Percentiles rank a stretch among this genome's conserved stretches.
Conservation (phyloP, 1,140 invertebrate species). For the Drosophila quadrilineata region DNA sequence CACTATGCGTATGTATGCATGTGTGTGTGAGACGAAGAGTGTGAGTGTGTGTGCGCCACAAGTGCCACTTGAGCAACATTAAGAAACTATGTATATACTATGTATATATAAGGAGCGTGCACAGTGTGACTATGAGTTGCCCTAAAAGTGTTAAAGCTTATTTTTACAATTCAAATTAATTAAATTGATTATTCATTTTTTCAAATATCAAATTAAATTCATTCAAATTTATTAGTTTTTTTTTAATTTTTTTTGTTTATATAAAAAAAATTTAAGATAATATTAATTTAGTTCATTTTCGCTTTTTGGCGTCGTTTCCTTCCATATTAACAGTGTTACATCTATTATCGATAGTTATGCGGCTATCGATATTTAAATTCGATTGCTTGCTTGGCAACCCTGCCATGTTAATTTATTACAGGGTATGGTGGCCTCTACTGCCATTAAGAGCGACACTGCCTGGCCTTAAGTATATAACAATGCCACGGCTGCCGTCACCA, state of each 20-base stretch:
- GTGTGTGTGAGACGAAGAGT: constrained; percentile 9
- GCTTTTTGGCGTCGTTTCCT: too few relatives aligned
- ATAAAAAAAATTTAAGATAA: too few relatives aligned
- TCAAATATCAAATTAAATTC: too few relatives aligned
- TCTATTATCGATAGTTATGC: too few relatives aligned
- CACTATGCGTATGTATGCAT: constrained; percentile 5
- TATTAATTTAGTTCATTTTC: too few relatives aligned
- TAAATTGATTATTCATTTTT: too few relatives aligned
- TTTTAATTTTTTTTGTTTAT: too few relatives aligned
- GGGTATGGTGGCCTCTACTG: neutral
- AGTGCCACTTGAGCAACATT: constrained; percentile 53
- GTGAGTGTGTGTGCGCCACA: constrained; percentile 29
- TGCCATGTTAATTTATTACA: too few relatives aligned
- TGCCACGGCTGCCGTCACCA: constrained; percentile 32
- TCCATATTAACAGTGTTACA: too few relatives aligned
- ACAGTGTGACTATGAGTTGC: neutral
- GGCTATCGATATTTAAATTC: too few relatives aligned
- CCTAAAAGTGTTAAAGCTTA: neutral
- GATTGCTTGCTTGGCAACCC: neutral
- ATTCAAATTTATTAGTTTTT: too few relatives aligned
- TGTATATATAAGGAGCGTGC: neutral
- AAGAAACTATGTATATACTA: constrained; percentile 30
- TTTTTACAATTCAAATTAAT: neutral
- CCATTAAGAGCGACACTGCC: constrained; percentile 3
- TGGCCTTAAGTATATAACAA: constrained; percentile 56